phyloP scores from a whole-genome alignment of 1,140 invertebrate species.

The Steinernema feltiae region DNA sequence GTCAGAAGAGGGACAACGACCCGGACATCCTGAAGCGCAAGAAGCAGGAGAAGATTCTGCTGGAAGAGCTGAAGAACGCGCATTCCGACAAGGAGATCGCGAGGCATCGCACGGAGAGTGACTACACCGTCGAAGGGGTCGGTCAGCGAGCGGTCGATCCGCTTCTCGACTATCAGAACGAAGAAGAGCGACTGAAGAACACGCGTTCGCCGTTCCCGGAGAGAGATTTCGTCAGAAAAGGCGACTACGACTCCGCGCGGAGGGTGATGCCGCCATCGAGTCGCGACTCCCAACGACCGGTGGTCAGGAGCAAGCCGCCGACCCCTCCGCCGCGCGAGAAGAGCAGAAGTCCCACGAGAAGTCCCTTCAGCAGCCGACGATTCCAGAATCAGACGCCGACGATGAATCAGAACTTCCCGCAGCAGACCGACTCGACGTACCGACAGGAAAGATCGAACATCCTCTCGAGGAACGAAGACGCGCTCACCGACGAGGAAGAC shows the following conservation, averaged over 20 bases:
- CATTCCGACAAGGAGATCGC: slow-evolving; percentile 29
- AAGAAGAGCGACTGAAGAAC: slow-evolving; percentile 47
- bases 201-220: slow-evolving; percentile 39
- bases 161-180: slow-evolving; percentile 44
- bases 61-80: slow-evolving; percentile 46
- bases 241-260: not conserved
- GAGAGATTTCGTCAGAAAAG: slow-evolving; percentile 22
- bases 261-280: not conserved
- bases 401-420: not conserved
- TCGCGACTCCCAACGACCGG: slow-evolving; percentile 29
- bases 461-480: slow-evolving; percentile 13
- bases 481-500: slow-evolving; percentile 23
- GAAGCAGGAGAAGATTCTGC: slow-evolving; percentile 46
- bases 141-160: slow-evolving; percentile 37
- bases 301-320: slow-evolving; percentile 42
- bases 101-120: slow-evolving; percentile 21
- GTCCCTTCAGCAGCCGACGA: slow-evolving; percentile 23
- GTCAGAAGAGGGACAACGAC: slow-evolving; percentile 45
- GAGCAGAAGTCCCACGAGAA: slow-evolving; percentile 30
- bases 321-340: slow-evolving; percentile 47
- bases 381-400: not conserved
- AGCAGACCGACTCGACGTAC: slow-evolving; percentile 6
- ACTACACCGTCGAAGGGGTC: slow-evolving; percentile 38
- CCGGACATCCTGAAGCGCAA: slow-evolving; percentile 33
- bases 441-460: slow-evolving; percentile 17